These are phyloP conservation scores for Chanos chanos DNA, from an alignment of 2,797 vertebrate species.

Conservation along the genomic window DNA sequence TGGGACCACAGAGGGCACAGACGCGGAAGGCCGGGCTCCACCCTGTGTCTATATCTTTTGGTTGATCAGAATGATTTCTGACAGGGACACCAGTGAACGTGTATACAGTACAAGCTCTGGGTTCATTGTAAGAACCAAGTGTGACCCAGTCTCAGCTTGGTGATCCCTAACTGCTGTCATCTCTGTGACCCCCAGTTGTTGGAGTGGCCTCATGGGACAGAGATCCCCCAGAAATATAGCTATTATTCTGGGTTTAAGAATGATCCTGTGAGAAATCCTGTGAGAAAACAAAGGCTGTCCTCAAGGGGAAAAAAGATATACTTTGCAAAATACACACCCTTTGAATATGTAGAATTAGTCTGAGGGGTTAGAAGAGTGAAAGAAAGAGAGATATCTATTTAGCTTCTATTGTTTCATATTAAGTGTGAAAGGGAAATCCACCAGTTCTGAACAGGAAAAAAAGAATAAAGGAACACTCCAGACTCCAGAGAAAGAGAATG, in stretches of 20 bases:
- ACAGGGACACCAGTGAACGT: conserved; percentile 24
- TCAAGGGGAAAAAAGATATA: background rate
- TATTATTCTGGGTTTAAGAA: conserved; percentile 26
- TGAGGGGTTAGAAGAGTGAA: conserved; percentile 10
- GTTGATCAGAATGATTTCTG: conserved; percentile 21
- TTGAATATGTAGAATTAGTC: conserved; percentile 12
- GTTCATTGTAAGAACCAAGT: conserved; percentile 20
- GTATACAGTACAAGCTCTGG: conserved; percentile 2
- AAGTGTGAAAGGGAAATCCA: background rate
- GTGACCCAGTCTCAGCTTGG: conserved; percentile 24
- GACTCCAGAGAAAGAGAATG: background rate
- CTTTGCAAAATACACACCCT: conserved; percentile 1
- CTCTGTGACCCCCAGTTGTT: conserved; percentile 38
- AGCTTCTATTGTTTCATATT: conserved; percentile 3
- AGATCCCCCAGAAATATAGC: conserved; percentile 25
- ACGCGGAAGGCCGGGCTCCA: conserved; percentile 4
- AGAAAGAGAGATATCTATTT: background rate
- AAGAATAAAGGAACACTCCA: background rate
- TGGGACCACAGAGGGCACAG: background rate
- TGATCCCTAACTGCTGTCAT: conserved; percentile 43
- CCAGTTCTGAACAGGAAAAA: background rate
- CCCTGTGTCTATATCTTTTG: conserved; percentile 4
- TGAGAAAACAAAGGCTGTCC: background rate
- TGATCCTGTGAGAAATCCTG: conserved; percentile 14
- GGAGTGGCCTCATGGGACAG: conserved; percentile 28